Evolutionary conservation across 2,888 invertebrate species (phyloP), one percentile per base, ranked within the genome.

Genomic region (Globia sparganii): DNA sequence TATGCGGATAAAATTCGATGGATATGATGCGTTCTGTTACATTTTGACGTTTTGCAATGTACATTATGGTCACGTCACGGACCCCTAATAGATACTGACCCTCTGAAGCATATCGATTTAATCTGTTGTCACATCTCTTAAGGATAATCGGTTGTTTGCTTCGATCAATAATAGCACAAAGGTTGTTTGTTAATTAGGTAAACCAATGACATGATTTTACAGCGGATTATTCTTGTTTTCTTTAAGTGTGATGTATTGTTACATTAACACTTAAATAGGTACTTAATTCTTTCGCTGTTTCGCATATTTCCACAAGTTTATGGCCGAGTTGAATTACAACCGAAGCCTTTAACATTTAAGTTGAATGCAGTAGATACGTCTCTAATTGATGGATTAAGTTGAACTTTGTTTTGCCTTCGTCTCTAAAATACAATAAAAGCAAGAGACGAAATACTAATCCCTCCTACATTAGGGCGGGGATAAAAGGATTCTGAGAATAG

Each of bases 361-460:
- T 78, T 72, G 37, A 76, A 77, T 85, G 78, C 86, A 81, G 69
- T 83, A n/a, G n/a, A n/a, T n/a, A 74, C 81, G 78, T 73, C 76
- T 81, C 77, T 87, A 85, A 86, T 86, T 87, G 87, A 86, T 83
- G 86, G 86, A 87, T 86, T 87, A 86, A 82, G 79, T 81, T 80
- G 82, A 85, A 81, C 80, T 88, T 81, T 83, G 83, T 87, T 87
- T 56, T 83, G 85, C 78, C 78, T 87, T 68, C 53, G 78, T 82
- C 83, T 73, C 72, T 80, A 81, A 85, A 90, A 83, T 85, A 87
- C 83, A 89, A 87, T 88, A 86, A 89, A 89, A 89, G 78, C 80
- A 77, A 78, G 85, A 86, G 83, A 78, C 84, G 78, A 80, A 88
- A 85, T 79, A 88, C 84, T 87, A 90, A 90, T 89, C 85, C 78